Conservation (phyloP, 2,113 vertebrate genomes). For the Platysteira castanea region DNA sequence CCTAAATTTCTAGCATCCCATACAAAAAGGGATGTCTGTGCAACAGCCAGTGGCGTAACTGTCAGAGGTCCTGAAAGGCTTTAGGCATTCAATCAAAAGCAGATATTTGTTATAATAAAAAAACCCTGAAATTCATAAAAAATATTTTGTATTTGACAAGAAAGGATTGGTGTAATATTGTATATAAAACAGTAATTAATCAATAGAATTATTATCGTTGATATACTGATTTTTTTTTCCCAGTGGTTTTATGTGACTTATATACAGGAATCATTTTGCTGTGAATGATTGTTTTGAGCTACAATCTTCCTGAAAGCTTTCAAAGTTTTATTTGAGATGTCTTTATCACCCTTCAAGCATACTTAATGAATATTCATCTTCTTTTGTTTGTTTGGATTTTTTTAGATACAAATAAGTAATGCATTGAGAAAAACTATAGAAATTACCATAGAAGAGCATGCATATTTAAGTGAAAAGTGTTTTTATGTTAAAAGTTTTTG, state of each 20-base stretch:
- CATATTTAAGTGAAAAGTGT: background rate
- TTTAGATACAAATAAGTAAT: background rate
- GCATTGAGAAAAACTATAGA: background rate
- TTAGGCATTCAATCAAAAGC: background rate
- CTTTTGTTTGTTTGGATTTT: background rate
- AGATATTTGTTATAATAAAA: background rate
- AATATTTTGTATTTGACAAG: background rate
- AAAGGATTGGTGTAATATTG: background rate
- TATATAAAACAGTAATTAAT: background rate
- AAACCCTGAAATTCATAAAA: background rate
- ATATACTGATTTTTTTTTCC: background rate
- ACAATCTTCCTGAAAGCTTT: background rate
- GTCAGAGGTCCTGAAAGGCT: background rate
- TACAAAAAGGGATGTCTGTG: background rate
- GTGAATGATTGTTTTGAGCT: background rate
- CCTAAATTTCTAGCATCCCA: background rate
- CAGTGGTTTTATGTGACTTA: background rate
- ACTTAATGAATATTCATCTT: background rate
- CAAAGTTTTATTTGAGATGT: background rate
- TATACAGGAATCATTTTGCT: background rate
- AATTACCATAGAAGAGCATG: background rate
- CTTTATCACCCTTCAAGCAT: background rate
- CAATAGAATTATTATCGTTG: background rate
- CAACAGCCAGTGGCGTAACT: too few relatives aligned
- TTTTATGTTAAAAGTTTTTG: background rate